A percentile compares a stretch with the other conserved stretches of the same genome.
phyloP scores from a whole-genome alignment of 2,113 vertebrate genomes.

The Isichthys henryi region DNA sequence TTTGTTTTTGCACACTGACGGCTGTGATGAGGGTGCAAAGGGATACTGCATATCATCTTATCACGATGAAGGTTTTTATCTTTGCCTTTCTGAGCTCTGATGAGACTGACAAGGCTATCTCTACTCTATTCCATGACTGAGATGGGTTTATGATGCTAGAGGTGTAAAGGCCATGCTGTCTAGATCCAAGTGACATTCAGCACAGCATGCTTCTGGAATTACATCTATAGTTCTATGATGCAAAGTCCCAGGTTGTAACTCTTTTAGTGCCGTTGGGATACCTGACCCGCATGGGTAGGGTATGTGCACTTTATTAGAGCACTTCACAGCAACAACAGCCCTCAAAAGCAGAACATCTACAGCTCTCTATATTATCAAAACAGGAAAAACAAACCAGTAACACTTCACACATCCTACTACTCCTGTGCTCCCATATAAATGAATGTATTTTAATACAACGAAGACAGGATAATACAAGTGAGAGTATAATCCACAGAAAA shows the following conservation, averaged over 20 bases:
- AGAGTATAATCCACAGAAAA: not conserved
- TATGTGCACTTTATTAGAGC: not conserved
- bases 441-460: not conserved
- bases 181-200: not conserved
- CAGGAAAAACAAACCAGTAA: not conserved
- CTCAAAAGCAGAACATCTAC: not conserved
- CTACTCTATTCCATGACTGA: not conserved
- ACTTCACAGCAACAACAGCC: not conserved
- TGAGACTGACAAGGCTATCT: not conserved
- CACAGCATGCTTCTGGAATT: not conserved
- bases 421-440: not conserved
- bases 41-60: not conserved
- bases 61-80: not conserved
- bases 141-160: not conserved
- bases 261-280: not conserved
- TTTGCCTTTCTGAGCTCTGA: not conserved
- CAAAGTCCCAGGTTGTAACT: not conserved
- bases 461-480: not conserved
- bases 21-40: not conserved
- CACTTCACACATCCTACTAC: not conserved
- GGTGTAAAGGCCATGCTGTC: not conserved
- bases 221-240: not conserved
- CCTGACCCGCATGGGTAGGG: not conserved
- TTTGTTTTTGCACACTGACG: not conserved
- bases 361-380: not conserved